Percentiles rank a stretch among this genome's conserved stretches.
These are phyloP conservation scores for Schizopygopsis malacanthus DNA, from an alignment of 2,797 vertebrate genomes.

Conservation along the genomic window DNA sequence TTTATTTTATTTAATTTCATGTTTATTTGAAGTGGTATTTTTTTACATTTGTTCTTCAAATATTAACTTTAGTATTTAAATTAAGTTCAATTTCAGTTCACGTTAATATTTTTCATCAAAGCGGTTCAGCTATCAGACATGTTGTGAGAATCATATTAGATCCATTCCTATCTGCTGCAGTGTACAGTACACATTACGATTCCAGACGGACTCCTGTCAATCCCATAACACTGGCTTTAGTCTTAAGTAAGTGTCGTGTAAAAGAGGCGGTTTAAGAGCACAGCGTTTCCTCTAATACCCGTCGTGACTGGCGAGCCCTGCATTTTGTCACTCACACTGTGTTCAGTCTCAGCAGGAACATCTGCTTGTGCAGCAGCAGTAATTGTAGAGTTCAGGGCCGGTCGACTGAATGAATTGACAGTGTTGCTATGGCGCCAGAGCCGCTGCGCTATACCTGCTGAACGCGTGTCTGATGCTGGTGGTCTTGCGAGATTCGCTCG, in stretches of 20 bases:
- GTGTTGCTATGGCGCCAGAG: conserved; percentile 40
- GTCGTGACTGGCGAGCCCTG: conserved; percentile 5
- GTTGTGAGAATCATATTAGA: neutral
- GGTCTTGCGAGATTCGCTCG: neutral
- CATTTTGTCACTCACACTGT: conserved; percentile 41
- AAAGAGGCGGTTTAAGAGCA: conserved; percentile 15
- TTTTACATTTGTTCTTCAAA: no score
- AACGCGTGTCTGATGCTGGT: neutral
- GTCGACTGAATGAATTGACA: conserved; percentile 9
- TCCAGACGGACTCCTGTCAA: neutral
- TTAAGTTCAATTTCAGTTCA: no score
- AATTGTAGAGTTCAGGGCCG: conserved; percentile 46
- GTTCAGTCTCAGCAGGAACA: conserved; percentile 35
- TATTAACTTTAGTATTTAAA: no score
- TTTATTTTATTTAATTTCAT: no score
- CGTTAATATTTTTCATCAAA: no score
- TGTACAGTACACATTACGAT: neutral
- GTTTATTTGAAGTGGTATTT: no score
- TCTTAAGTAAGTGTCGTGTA: conserved; percentile 36
- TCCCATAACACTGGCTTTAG: neutral
- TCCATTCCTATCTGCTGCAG: neutral
- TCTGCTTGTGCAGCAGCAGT: conserved; percentile 29
- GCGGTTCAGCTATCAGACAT: no score
- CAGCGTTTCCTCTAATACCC: neutral
- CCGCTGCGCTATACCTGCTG: neutral